phyloP scores from a whole-genome alignment of 1,140 invertebrate genomes.

The Hypothenemus hampei region DNA sequence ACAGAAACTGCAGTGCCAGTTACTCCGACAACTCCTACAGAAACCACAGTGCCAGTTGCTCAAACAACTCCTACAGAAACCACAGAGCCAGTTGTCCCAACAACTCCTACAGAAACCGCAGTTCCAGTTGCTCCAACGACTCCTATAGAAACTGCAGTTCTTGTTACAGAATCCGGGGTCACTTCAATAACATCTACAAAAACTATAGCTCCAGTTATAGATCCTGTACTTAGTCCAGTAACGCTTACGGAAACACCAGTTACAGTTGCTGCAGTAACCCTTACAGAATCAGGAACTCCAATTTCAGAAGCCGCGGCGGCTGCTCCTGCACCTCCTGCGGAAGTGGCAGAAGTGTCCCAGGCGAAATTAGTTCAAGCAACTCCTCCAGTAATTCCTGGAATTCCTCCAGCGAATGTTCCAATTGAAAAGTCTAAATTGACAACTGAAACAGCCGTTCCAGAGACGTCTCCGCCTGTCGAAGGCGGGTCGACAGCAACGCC shows the following conservation, averaged over 20 bases:
- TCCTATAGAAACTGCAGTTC: background rate
- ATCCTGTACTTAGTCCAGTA: no score
- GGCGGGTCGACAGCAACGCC: constrained; percentile 3
- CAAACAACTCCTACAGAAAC: background rate
- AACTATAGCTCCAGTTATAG: no score
- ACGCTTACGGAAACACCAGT: no score
- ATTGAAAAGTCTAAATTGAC: constrained; percentile 8
- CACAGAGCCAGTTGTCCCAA: background rate
- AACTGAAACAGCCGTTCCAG: background rate
- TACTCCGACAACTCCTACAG: background rate
- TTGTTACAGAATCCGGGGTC: background rate
- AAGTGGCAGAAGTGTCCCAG: no score
- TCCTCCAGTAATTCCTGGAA: constrained; percentile 7
- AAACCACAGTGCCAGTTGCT: background rate
- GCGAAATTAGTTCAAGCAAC: constrained; percentile 3
- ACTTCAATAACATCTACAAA: background rate
- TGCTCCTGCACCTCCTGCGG: background rate
- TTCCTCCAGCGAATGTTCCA: background rate
- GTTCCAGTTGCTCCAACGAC: background rate
- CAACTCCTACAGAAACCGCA: background rate
- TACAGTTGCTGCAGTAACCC: no score
- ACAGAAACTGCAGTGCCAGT: background rate
- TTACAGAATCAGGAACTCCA: no score
- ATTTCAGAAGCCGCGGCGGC: background rate
- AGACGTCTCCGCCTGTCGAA: constrained; percentile 5